Evolutionary conservation across 2,888 invertebrate genomes (phyloP).

Genomic region (Bellardia pandia): DNA sequence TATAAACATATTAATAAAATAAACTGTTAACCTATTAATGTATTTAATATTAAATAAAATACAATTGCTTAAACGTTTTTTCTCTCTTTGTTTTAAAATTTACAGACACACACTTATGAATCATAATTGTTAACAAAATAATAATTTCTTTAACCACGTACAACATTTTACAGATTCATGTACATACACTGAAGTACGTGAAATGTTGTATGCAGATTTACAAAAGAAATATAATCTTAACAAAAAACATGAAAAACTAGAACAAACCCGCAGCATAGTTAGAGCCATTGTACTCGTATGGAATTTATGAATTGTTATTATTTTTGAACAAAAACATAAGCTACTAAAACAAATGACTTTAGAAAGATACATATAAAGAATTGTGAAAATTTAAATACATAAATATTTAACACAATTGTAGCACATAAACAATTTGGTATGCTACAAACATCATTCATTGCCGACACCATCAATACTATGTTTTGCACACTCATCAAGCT

Average conservation of each 20-base stretch:
- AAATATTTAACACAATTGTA: constrained; percentile 22
- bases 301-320: constrained; percentile 12
- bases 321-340: background rate
- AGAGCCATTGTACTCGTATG: background rate
- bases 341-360: background rate
- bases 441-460: constrained; percentile 17
- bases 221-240: constrained; percentile 11
- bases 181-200: background rate
- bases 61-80: background rate
- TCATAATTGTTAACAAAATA: background rate
- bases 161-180: background rate
- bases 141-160: constrained; percentile 19
- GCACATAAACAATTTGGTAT: constrained; percentile 29
- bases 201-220: constrained; percentile 35
- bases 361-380: background rate
- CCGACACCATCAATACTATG: background rate
- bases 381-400: constrained; percentile 5
- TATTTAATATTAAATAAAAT: background rate
- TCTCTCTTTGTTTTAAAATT: background rate
- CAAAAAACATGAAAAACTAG: constrained; percentile 37
- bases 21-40: constrained; percentile 22
- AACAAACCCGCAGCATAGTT: constrained; percentile 32
- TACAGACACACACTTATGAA: background rate
- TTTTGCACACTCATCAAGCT: background rate
- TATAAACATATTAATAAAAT: background rate